Evolutionary conservation across 2,113 vertebrate genomes (phyloP).

Genomic region (Tricholaema leucomelas): DNA sequence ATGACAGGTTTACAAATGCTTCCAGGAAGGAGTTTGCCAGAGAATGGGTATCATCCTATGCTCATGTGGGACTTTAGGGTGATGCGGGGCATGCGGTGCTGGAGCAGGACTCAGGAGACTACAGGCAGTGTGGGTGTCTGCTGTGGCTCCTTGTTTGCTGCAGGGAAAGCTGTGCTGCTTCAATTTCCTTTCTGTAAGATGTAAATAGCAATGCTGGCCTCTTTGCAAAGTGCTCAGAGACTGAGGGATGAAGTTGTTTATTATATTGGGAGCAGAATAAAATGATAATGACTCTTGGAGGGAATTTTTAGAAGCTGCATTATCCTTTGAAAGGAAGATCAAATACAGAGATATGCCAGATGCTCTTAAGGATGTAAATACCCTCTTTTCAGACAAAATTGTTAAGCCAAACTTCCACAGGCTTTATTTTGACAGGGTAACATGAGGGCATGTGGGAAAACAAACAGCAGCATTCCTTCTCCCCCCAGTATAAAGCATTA

Average conservation of each 20-base stretch:
- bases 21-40: not conserved
- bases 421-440: not conserved
- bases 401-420: not conserved
- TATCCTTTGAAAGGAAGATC: constrained; percentile 17
- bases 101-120: not conserved
- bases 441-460: not conserved
- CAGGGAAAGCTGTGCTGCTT: not conserved
- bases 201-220: not conserved
- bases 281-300: not conserved
- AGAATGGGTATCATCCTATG: not conserved
- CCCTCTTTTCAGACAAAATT: not conserved
- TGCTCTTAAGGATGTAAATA: not conserved
- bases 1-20: not conserved
- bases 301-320: constrained; percentile 20
- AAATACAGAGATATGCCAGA: not conserved
- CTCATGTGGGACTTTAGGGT: accelerated
- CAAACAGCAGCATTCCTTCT: not conserved
- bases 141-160: not conserved
- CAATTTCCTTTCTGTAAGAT: not conserved
- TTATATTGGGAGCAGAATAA: not conserved
- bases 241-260: not conserved
- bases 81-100: accelerated
- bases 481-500: not conserved
- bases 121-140: not conserved
- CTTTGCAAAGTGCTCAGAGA: not conserved